Base-by-base conservation (phyloP, 1,140 invertebrate species). In the Rhyzopertha dominica region DNA sequence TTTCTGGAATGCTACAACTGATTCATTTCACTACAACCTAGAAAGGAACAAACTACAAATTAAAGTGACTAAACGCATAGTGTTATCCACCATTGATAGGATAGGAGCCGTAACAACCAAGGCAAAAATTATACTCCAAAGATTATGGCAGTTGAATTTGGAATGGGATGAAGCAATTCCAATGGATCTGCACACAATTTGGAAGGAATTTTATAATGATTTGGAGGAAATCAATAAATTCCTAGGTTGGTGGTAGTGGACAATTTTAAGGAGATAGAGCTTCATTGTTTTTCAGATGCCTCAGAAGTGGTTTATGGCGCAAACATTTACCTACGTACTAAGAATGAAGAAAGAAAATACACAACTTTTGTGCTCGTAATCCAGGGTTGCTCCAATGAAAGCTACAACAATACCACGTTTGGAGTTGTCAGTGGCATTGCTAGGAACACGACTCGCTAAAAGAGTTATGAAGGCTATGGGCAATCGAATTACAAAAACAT, bases 81-180 rank as follows among this genome's bases (percentile, higher is more conserved):
- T 73, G 7, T 37, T 72, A 32, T 67, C 66, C 8, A 49, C 56
- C 25, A 54, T 52, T 16, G 32, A 52, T 8, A 45, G 56, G 32
- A 51, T 74, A 8, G 49, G 56, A 17, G 67, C 71, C 16, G 26
- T 67, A 7, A 59, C 60, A 8, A 54, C 70, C 7, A 43, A 39
- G 9, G 55, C 57, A 17, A 74, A 74, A 56, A 56, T 68, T 5
- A 42, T 73, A 4, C 36, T 74, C 8, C 72, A 74, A 59, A 31
- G 60, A 40, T 24, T 73, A 9, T 71, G 70, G 68, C 18, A 51
- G 36, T 17, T 18, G 22, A 54, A 61, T 19, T 5, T 67, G 8
- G 60, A 55, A 34, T 74, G 71, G 70, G 71, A 74, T 48, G 61
- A 66, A 18, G 32, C 47, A 18, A 47, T 71, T 8, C 55, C 63